Conservation (phyloP, 2,113 vertebrate genomes). For the Amia ocellicauda region DNA sequence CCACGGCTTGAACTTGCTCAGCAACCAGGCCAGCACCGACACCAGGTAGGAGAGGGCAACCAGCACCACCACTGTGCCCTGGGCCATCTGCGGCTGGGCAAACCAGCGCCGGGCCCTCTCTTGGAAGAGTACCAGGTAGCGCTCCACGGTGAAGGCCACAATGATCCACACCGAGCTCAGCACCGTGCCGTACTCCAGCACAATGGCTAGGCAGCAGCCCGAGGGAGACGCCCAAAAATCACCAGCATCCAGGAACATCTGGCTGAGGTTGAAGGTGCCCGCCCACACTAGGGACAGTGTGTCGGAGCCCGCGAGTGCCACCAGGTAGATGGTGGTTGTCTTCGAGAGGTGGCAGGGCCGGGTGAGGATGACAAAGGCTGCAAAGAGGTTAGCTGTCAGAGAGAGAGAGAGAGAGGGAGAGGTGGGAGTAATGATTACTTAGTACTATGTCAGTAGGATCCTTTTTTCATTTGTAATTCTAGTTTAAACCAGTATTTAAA, state of each 20-base stretch:
- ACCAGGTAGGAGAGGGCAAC: background rate
- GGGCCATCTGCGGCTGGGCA: background rate
- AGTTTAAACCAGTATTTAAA: too few species aligned
- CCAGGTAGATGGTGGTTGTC: constrained; percentile 17
- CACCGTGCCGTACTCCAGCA: constrained; percentile 13
- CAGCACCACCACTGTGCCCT: background rate
- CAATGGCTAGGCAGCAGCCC: constrained; percentile 7
- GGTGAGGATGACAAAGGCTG: constrained; percentile 3
- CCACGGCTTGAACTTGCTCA: background rate
- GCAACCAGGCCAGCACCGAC: background rate
- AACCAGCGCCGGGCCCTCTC: background rate
- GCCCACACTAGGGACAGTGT: constrained; percentile 12
- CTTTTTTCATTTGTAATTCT: too few species aligned
- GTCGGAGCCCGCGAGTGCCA: constrained; percentile 14
- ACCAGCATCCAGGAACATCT: constrained; percentile 8
- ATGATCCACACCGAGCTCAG: constrained; percentile 20
- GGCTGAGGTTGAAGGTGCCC: constrained; percentile 9
- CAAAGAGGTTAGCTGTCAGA: constrained; percentile 17
- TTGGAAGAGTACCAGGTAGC: constrained; percentile 5
- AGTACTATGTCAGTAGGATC: too few species aligned
- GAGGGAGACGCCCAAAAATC: background rate
- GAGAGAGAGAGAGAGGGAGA: background rate
- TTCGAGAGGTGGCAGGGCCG: constrained; percentile 15
- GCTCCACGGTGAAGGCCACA: constrained; percentile 21
- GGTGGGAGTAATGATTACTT: too few species aligned